phyloP scores from a whole-genome alignment of 1,140 invertebrate genomes.

The Pemphigus obesinymphae region DNA sequence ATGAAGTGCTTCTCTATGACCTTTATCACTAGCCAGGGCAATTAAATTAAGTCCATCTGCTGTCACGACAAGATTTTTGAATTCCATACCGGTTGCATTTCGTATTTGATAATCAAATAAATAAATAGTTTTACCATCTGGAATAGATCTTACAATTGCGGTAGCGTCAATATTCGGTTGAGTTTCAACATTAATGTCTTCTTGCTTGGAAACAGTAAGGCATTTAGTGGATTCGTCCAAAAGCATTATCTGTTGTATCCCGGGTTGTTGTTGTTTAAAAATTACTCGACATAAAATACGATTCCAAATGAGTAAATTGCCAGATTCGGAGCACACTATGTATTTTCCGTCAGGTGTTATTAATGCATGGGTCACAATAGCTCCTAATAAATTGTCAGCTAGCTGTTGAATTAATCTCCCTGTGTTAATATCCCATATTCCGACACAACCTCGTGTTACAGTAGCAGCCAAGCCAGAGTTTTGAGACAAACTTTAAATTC shows the following conservation, averaged over 20 bases:
- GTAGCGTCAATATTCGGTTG: conserved; percentile 61
- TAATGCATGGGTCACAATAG: conserved; percentile 88
- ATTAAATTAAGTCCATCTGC: conserved; percentile 74
- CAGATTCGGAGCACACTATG: conserved; percentile 87
- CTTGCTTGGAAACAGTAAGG: conserved; percentile 73
- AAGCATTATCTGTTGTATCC: conserved; percentile 79
- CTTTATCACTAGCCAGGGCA: conserved; percentile 73
- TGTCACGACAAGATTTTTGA: conserved; percentile 70
- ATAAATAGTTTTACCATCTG: conserved; percentile 71
- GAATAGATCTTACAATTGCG: conserved; percentile 63
- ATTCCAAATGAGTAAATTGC: conserved; percentile 89
- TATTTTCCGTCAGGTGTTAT: conserved; percentile 78
- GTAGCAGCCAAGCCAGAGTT: conserved; percentile 73
- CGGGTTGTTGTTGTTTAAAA: conserved; percentile 77
- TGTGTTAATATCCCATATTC: conserved; percentile 87
- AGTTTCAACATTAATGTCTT: conserved; percentile 53
- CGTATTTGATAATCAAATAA: conserved; percentile 73
- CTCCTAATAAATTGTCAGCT: conserved; percentile 85
- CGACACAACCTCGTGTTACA: conserved; percentile 86
- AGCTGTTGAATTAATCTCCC: conserved; percentile 79
- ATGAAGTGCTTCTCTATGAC: conserved; percentile 72
- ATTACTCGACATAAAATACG: conserved; percentile 75
- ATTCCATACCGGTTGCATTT: conserved; percentile 61
- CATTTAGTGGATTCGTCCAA: conserved; percentile 78
- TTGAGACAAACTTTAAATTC: conserved; percentile 62